These are phyloP conservation scores for Melinaea menophilus DNA, from an alignment of 2,888 invertebrate species.

Conservation along the genomic window DNA sequence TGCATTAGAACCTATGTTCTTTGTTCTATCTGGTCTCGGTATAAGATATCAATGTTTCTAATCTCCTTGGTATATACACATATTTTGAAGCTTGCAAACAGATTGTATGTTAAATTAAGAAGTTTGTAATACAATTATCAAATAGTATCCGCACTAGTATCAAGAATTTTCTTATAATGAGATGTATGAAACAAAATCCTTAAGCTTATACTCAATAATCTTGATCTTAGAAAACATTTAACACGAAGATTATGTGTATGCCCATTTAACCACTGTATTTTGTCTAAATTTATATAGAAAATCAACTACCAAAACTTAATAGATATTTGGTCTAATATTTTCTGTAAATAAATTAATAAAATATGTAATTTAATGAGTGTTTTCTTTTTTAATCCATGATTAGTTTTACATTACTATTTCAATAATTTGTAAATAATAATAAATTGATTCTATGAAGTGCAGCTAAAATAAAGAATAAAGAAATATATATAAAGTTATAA, in stretches of 20 bases:
- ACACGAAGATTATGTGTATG: conserved; percentile 56
- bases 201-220: conserved; percentile 34
- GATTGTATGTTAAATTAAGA: conserved; percentile 52
- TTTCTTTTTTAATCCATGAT: conserved; percentile 40
- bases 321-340: conserved; percentile 72
- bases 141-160: conserved; percentile 67
- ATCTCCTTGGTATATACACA: conserved; percentile 43
- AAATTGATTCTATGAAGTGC: too few relatives aligned
- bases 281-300: conserved; percentile 61
- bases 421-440: too few relatives aligned
- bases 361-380: conserved; percentile 66
- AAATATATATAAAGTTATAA: too few relatives aligned
- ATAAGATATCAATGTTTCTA: conserved; percentile 27
- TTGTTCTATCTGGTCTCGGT: neutral
- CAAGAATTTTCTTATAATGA: conserved; percentile 55
- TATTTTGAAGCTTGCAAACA: conserved; percentile 55
- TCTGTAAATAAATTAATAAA: conserved; percentile 77
- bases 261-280: conserved; percentile 57
- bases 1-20: neutral
- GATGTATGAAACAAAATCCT: conserved; percentile 51
- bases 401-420: conserved; percentile 7
- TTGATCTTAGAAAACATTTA: conserved; percentile 22
- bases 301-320: conserved; percentile 61
- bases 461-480: too few relatives aligned
- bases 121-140: conserved; percentile 65